Evolutionary conservation across 2,797 vertebrate species (phyloP).

Genomic region (Malurus splendens): DNA sequence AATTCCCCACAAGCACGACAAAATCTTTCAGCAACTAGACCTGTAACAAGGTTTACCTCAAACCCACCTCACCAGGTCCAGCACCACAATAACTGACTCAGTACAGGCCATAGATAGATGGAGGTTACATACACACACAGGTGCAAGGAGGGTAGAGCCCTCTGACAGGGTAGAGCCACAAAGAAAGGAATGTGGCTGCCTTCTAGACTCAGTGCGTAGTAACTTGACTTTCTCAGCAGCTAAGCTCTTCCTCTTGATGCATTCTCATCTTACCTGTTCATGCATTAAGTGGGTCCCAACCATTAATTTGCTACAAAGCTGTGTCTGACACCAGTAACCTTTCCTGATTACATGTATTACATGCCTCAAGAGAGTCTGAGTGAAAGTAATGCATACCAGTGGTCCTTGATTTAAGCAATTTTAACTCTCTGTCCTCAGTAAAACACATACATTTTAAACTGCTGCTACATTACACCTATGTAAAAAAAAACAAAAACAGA

Average conservation of each 20-base stretch:
- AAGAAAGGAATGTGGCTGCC: background rate
- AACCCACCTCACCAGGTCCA: background rate
- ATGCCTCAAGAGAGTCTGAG: background rate
- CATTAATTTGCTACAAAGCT: background rate
- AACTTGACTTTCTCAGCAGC: background rate
- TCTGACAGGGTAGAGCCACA: background rate
- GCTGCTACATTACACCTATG: background rate
- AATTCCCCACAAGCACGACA: background rate
- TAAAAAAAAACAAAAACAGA: background rate
- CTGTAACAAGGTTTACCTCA: background rate
- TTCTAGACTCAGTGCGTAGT: background rate
- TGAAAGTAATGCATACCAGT: background rate
- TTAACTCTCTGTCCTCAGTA: background rate
- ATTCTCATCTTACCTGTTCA: background rate
- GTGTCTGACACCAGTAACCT: background rate
- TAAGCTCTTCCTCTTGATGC: background rate
- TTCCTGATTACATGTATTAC: background rate
- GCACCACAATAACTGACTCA: background rate
- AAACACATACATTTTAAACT: background rate
- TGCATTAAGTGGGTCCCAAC: background rate
- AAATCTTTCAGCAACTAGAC: background rate
- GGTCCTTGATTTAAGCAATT: background rate
- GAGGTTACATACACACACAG: background rate
- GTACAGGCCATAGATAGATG: background rate
- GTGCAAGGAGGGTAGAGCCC: background rate